Conservation (phyloP, 2,113 vertebrate genomes). For the Emberiza fucata region DNA sequence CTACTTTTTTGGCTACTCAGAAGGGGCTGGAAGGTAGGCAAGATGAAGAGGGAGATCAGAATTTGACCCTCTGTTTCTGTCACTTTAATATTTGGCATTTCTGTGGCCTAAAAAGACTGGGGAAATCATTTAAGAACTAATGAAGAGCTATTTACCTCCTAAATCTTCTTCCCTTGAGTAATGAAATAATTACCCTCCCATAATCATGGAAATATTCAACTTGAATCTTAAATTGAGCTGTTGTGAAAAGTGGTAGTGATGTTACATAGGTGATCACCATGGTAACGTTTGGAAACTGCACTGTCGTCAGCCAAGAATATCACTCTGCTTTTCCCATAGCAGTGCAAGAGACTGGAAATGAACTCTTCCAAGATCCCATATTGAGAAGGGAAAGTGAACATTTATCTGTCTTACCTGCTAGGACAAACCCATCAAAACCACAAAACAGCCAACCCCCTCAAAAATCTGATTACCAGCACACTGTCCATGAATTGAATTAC, state of each 20-base stretch:
- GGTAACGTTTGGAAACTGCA: conserved; percentile 70
- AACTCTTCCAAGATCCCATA: conserved; percentile 56
- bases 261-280: conserved; percentile 75
- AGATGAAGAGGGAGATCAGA: neutral
- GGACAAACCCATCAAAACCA: neutral
- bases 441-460: neutral
- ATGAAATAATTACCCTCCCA: conserved; percentile 79
- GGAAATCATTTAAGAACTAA: conserved; percentile 77
- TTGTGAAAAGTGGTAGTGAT: conserved; percentile 73
- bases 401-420: conserved; percentile 4
- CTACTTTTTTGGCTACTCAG: neutral
- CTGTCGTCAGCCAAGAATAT: conserved; percentile 63
- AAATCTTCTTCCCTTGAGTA: conserved; percentile 79
- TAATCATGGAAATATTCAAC: conserved; percentile 77
- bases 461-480: neutral
- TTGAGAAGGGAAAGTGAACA: conserved; percentile 50
- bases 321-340: conserved; percentile 58
- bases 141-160: conserved; percentile 81
- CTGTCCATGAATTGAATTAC: conserved; percentile 22
- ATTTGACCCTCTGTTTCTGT: conserved; percentile 61
- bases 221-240: conserved; percentile 79
- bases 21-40: neutral
- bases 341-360: neutral
- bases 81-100: conserved; percentile 76
- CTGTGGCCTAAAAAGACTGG: conserved; percentile 71